These are phyloP conservation scores for Acrocephalus kingi DNA, from an alignment of 2,113 vertebrate species.

Conservation along the genomic window DNA sequence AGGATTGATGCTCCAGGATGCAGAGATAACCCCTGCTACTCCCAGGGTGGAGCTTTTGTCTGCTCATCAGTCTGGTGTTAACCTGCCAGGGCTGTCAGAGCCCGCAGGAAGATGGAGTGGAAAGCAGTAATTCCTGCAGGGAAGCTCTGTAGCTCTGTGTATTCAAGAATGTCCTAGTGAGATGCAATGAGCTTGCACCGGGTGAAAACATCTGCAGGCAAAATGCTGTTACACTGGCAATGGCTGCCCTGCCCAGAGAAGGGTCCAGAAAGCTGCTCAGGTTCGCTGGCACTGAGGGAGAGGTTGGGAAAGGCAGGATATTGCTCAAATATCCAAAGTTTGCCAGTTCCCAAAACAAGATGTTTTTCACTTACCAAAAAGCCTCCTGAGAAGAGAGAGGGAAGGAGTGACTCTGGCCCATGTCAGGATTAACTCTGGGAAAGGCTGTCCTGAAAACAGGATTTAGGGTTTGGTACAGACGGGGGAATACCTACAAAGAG, in stretches of 20 bases:
- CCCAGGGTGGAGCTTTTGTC: background rate
- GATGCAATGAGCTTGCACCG: fast-evolving
- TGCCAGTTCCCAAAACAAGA: background rate
- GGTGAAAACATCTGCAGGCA: background rate
- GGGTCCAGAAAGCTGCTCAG: background rate
- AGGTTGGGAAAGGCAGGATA: background rate
- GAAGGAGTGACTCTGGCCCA: background rate
- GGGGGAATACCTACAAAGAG: background rate
- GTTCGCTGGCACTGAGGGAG: background rate
- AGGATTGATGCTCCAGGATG: background rate
- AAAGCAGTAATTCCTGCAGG: background rate
- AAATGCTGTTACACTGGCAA: background rate
- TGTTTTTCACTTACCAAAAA: background rate
- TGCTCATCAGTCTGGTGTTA: background rate
- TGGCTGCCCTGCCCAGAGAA: background rate
- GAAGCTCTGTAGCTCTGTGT: background rate
- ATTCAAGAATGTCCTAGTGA: background rate
- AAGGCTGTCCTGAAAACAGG: background rate
- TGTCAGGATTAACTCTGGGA: background rate
- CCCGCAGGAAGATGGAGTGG: background rate
- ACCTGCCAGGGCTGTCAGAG: background rate
- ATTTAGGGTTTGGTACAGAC: background rate
- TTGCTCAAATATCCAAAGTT: background rate
- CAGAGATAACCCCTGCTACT: background rate
- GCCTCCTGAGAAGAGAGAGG: background rate